Percentiles rank a stretch among this genome's conserved stretches.
These are phyloP conservation scores for Syngnathus floridae DNA, from an alignment of 2,113 vertebrate species.

Conservation along the genomic window DNA sequence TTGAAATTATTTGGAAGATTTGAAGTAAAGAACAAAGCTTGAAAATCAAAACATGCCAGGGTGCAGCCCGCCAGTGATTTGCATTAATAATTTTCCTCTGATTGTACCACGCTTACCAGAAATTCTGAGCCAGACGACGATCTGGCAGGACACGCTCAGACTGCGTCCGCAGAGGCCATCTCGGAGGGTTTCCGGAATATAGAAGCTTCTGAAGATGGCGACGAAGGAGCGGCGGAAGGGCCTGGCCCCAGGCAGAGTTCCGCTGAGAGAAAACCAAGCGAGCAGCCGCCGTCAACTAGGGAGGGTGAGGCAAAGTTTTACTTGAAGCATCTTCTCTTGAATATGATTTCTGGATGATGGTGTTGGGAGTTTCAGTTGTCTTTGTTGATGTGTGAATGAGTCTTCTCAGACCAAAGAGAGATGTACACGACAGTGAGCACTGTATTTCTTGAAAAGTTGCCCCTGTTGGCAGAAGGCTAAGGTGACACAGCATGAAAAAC, in stretches of 20 bases:
- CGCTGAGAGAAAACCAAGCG: constrained; percentile 12
- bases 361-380: neutral
- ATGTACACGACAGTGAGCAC: neutral
- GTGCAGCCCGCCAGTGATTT: constrained; percentile 8
- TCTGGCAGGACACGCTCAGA: constrained; percentile 56
- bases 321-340: neutral
- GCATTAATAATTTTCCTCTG: neutral
- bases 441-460: neutral
- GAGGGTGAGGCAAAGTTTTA: constrained; percentile 44
- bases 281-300: constrained; percentile 22
- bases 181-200: constrained; percentile 67
- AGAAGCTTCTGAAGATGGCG: constrained; percentile 30
- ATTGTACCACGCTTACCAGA: constrained; percentile 35
- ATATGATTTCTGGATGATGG: neutral
- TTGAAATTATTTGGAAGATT: neutral
- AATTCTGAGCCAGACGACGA: constrained; percentile 61
- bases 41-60: constrained; percentile 7
- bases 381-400: neutral
- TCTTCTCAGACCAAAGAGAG: constrained; percentile 8
- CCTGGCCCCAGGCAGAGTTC: constrained; percentile 15
- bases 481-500: constrained; percentile 16
- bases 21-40: constrained; percentile 4
- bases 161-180: constrained; percentile 60
- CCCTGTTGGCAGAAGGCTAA: neutral
- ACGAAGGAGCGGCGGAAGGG: constrained; percentile 19